These are phyloP conservation scores for Mola mola DNA, from an alignment of 2,113 vertebrate genomes.

Conservation along the genomic window DNA sequence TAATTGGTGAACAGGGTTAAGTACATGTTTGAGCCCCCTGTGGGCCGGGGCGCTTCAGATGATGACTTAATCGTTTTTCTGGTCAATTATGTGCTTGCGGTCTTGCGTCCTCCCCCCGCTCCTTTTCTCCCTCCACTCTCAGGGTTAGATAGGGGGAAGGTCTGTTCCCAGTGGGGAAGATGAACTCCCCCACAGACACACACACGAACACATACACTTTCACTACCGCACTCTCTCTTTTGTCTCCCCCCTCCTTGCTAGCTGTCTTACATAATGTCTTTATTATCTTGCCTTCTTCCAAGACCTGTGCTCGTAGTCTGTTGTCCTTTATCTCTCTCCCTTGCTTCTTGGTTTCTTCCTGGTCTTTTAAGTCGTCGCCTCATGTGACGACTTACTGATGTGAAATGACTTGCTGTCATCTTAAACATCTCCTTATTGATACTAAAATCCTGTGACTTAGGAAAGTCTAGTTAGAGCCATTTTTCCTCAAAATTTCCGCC, in stretches of 20 bases:
- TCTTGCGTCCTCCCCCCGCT: constrained; percentile 66
- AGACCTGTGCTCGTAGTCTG: constrained; percentile 46
- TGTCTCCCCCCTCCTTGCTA: constrained; percentile 53
- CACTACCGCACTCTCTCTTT: constrained; percentile 77
- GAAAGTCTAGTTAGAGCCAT: too few relatives aligned
- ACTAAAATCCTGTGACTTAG: constrained; percentile 82
- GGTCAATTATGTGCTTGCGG: constrained; percentile 99
- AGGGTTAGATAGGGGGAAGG: constrained; percentile 75
- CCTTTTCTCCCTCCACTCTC: constrained; percentile 53
- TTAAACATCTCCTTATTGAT: constrained; percentile 35
- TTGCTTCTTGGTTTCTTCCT: background rate
- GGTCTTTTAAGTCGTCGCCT: constrained; percentile 20
- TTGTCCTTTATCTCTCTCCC: too few relatives aligned
- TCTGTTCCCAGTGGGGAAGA: constrained; percentile 73
- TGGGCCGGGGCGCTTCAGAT: constrained; percentile 94
- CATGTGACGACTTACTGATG: constrained; percentile 29
- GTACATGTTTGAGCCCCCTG: constrained; percentile 98
- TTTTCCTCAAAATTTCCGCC: background rate
- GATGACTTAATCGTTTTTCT: constrained; percentile 99
- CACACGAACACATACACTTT: constrained; percentile 74
- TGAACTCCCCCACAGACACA: constrained; percentile 55
- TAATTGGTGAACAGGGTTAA: constrained; percentile 99
- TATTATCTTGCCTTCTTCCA: constrained; percentile 63
- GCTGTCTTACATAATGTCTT: constrained; percentile 76
- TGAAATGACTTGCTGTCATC: constrained; percentile 37